Conservation (phyloP, 2,113 vertebrate genomes). For the Eidolon helvum region DNA sequence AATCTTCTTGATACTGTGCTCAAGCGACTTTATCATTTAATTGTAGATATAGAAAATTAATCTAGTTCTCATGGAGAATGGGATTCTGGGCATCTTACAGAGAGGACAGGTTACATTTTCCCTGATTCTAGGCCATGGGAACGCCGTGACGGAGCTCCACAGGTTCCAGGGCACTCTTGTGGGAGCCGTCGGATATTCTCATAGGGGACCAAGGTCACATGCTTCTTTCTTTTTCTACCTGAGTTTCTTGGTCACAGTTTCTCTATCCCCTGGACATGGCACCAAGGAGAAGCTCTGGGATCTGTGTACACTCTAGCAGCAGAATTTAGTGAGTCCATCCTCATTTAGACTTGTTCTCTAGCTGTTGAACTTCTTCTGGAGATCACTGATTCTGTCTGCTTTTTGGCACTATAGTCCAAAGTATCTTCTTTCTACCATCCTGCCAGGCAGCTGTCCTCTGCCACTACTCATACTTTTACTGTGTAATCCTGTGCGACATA, state of each 20-base stretch:
- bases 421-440: background rate
- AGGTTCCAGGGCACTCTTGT: accelerated
- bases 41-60: background rate
- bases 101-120: background rate
- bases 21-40: background rate
- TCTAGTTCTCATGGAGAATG: background rate
- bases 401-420: background rate
- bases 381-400: background rate
- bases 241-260: background rate
- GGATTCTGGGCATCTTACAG: background rate
- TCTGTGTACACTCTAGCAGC: accelerated
- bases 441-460: no score
- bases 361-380: background rate
- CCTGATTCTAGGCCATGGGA: background rate
- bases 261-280: background rate
- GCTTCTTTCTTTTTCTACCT: background rate
- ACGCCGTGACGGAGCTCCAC: no score
- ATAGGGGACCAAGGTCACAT: background rate
- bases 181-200: accelerated
- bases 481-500: no score
- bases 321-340: background rate
- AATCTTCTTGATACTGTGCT: background rate
- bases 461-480: accelerated
- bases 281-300: background rate
- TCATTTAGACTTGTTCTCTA: background rate